phyloP scores from a whole-genome alignment of 2,888 invertebrate species.

The Chymomyza caudatula region DNA sequence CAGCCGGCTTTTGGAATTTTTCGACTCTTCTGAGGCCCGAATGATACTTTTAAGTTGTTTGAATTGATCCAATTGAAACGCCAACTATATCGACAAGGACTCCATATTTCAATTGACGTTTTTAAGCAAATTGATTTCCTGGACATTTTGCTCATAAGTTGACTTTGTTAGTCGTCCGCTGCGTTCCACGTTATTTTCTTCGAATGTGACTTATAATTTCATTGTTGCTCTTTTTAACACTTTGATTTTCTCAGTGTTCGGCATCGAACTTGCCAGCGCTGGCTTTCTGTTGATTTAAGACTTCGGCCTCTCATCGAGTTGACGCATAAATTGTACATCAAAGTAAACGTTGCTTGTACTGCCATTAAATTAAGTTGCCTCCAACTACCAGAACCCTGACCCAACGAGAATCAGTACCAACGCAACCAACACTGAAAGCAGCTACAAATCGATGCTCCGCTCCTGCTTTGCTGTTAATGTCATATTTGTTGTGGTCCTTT shows the following conservation, averaged over 20 bases:
- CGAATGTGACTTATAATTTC: too few species aligned
- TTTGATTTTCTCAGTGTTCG: neutral
- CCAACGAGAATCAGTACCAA: neutral
- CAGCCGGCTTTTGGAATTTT: too few species aligned
- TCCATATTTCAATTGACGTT: too few species aligned
- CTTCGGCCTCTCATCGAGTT: constrained; percentile 5
- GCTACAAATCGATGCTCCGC: neutral
- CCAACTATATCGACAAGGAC: too few species aligned
- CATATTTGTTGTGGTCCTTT: constrained; percentile 4
- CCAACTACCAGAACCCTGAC: neutral
- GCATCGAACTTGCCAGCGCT: neutral
- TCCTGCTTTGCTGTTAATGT: neutral
- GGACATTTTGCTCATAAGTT: too few species aligned
- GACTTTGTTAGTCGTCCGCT: too few species aligned
- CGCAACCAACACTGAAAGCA: neutral
- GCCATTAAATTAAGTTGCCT: neutral
- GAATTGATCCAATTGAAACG: too few species aligned
- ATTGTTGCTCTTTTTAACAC: too few species aligned
- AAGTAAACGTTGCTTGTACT: constrained; percentile 15
- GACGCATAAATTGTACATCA: constrained; percentile 30
- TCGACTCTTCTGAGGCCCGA: too few species aligned
- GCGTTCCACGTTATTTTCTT: too few species aligned
- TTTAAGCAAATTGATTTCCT: too few species aligned
- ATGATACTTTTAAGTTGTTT: too few species aligned
- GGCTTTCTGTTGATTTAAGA: constrained; percentile 31